Base-by-base conservation (phyloP, 2,888 invertebrate genomes). In the Hydropsyche betteni region DNA sequence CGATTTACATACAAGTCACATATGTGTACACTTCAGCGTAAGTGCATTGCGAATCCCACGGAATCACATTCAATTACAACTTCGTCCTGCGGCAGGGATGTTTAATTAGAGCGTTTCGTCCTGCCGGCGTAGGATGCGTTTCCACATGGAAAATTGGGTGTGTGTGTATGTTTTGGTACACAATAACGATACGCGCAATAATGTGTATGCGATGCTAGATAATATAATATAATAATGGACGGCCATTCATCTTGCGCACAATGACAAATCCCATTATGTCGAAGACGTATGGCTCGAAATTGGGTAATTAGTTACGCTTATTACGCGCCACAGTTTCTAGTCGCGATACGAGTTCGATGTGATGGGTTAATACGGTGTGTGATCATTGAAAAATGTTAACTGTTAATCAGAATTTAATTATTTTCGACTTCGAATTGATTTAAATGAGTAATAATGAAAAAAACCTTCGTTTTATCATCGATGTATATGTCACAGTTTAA, bases 11-110 rank as follows among this genome's bases (percentile, higher is more conserved):
- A 55, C 10, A 2, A 51, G 1, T 10, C 12, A 2, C 51, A 51
- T 12, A 51, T 12, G 4, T 44, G 44, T 7, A 44, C 3, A 44
- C 3, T 10, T 1, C 44, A 44, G 44, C 10, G 1, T 44, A 44
- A 44, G 44, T 44, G 44, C 44, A 44, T 44, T 44, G 44, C 44
- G 10, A 44, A 44, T 44, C 44, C 44, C 44, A 44, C 4, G 44
- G 44, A 44, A 44, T 44, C 44, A 44, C 44, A 64, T 64, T 64
- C 64, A 64, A 64, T 64, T 64, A 64, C 64, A 64, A 64, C 64
- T 64, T 64, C 34, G 64, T 64, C 64, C 0, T 64, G 10, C 36
- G 36, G 10, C 44, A 44, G 44, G 44, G 44, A 8, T 44, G 64
- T 64, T 64, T 64, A 64, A 64, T 64, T 64, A 64, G 64, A 24